Base-by-base conservation (phyloP, 2,113 vertebrate species). In the Hemiscyllium ocellatum region DNA sequence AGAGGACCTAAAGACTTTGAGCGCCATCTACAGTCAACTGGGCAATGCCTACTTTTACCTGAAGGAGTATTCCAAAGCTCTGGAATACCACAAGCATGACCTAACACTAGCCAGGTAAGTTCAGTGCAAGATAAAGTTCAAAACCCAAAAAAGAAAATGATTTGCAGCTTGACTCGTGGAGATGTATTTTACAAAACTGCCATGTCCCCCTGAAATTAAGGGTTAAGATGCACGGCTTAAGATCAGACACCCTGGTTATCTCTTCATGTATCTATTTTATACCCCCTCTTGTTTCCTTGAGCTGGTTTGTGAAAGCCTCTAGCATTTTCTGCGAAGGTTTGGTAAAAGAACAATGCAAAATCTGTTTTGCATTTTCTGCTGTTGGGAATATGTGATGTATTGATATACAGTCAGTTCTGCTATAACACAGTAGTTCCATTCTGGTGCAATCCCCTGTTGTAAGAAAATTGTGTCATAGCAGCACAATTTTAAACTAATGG, bases 31-130 rank as follows among this genome's bases (percentile, higher is more conserved):
- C 97, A 99, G 99, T 97, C 99, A 99, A 97, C 97, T 99, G 96
- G 99, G 99, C 95, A 99, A 99, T 0, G 99, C 99, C 69, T 99
- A 99, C 97, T 99, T 99, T 97, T 99, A 99, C 97, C 98, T 99
- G 91, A 99, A 99, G 97, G 99, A 99, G 96, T 99, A 98, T 0
- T 97, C 98, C 66, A 99, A 98, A 87, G 99, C 99, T 0, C 97
- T 99, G 96, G 98, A 99, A 80, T 99, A 98, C 97, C 99, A 99
- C 96, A 98, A 97, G 0, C 99, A 99, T 0, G 99, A 99, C 96
- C 98, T 99, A 22, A 99, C 98, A 0, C 97, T 99, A 96, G 99
- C 99, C 96, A 99, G 99, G 99, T 99, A 96, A 97, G 2, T 37
- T 80, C 24, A 29, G 42, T 50, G 61, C n/a, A 93, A 61, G 37